These are phyloP conservation scores for Lagria hirta DNA, from an alignment of 2,888 invertebrate species.

Conservation along the genomic window DNA sequence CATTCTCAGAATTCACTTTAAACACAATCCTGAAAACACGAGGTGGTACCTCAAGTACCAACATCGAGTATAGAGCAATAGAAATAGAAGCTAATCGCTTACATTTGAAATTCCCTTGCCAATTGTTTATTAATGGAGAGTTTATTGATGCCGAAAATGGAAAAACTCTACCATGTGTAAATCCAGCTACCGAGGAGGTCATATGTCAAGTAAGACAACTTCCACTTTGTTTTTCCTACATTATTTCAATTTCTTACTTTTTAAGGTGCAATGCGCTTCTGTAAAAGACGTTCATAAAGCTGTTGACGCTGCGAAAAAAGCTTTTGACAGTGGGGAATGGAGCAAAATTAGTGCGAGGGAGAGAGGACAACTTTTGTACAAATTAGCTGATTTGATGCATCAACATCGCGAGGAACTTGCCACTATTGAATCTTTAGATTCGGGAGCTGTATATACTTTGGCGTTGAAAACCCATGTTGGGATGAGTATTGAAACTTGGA, in stretches of 20 bases:
- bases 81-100: conserved; percentile 80
- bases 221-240: too few relatives aligned
- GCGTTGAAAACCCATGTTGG: conserved; percentile 96
- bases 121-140: conserved; percentile 88
- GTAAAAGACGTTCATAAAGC: conserved; percentile 83
- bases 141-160: conserved; percentile 78
- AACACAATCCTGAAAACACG: conserved; percentile 69
- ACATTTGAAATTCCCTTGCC: conserved; percentile 82
- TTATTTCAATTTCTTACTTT: background rate
- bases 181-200: conserved; percentile 82
- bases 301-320: conserved; percentile 82
- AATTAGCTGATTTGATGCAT: conserved; percentile 94
- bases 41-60: conserved; percentile 57
- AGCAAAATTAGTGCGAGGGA: conserved; percentile 92
- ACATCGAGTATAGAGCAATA: conserved; percentile 72
- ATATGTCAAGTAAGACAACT: conserved; percentile 67
- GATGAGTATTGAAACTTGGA: conserved; percentile 97
- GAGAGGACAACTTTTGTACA: conserved; percentile 79
- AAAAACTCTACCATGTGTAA: conserved; percentile 67
- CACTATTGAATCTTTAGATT: conserved; percentile 90
- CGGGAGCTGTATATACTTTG: conserved; percentile 95
- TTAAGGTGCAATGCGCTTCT: conserved; percentile 66
- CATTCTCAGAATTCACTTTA: conserved; percentile 77
- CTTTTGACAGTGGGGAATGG: conserved; percentile 90
- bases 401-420: conserved; percentile 92